These are phyloP conservation scores for Epinephelus lanceolatus DNA, from an alignment of 2,113 vertebrate genomes.

Conservation along the genomic window DNA sequence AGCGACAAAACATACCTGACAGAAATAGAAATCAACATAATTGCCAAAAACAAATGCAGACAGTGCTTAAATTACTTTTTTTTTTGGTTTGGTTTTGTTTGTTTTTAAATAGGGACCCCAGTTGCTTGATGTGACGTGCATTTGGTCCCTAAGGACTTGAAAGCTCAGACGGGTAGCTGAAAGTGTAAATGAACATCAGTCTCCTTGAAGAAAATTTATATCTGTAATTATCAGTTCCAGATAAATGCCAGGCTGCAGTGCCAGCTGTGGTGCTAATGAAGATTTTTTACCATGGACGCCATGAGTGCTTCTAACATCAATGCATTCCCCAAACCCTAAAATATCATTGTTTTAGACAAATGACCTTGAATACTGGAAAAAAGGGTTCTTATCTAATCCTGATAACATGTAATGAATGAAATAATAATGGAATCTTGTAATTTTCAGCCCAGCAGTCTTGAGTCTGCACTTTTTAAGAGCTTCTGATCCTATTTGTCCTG, in stretches of 20 bases:
- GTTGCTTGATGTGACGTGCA: not conserved
- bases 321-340: not conserved
- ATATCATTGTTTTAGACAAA: constrained; percentile 4
- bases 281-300: constrained; percentile 17
- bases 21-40: not conserved
- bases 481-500: not conserved
- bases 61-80: not conserved
- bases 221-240: constrained; percentile 44
- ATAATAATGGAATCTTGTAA: not conserved
- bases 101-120: not conserved
- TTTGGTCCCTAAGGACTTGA: not conserved
- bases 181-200: constrained; percentile 35
- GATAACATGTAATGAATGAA: not conserved
- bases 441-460: not conserved
- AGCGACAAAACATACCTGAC: not conserved
- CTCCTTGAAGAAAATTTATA: constrained; percentile 18
- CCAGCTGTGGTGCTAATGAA: constrained; percentile 62
- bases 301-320: constrained; percentile 1
- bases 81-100: not conserved
- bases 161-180: not conserved
- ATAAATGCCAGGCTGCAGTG: constrained; percentile 23
- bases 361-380: not conserved
- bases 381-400: not conserved
- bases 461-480: not conserved
- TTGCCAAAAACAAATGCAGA: not conserved